Base-by-base conservation (phyloP, 2,888 invertebrate genomes). In the Blera fallax region DNA sequence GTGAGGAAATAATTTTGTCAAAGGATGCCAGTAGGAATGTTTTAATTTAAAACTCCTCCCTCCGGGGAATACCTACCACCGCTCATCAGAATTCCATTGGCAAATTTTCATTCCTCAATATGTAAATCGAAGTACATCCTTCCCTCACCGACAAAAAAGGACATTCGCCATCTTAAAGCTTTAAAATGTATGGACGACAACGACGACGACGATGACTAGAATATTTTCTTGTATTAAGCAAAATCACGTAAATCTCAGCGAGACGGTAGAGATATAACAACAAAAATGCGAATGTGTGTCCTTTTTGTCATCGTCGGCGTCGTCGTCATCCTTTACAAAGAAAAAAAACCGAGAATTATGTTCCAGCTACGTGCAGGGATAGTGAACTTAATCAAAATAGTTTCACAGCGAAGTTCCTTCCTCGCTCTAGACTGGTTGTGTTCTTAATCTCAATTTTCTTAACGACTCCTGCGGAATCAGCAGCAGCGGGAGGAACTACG, bases 361-460 rank as follows among this genome's bases (percentile, higher is more conserved):
- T 73, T 65, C 27, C 18, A n/a, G 76, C 80, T 84, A 84, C 79
- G 79, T 84, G 84, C 85, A 54, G 34, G 62, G 37, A 85, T 78
- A 76, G 85, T 70, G 80, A 85, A 85, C 80, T 85, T 85, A 85
- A 85, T 85, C 85, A 85, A 85, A 85, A 67, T 85, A 67, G 72
- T 85, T 85, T 27, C 54, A 62, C 65, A 29, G 56, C 58, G 29
- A 70, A 65, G 14, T 67, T 67, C 11, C 34, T 45, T 54, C 34
- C 67, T 54, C 45, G 43, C 50, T 45, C 29, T 18, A 70, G 74
- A 60, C 84, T 76, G 69, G 37, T 60, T 72, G 74, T 67, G 70
- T 85, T 76, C 85, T 76, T 76, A 81, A 85, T 85, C 85, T 81
- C 80, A 76, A 85, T 85, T 85, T 85, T 76, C 85, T 80, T 85